Evolutionary conservation across 2,888 invertebrate genomes (phyloP).

Genomic region (Pristionchus mayeri): DNA sequence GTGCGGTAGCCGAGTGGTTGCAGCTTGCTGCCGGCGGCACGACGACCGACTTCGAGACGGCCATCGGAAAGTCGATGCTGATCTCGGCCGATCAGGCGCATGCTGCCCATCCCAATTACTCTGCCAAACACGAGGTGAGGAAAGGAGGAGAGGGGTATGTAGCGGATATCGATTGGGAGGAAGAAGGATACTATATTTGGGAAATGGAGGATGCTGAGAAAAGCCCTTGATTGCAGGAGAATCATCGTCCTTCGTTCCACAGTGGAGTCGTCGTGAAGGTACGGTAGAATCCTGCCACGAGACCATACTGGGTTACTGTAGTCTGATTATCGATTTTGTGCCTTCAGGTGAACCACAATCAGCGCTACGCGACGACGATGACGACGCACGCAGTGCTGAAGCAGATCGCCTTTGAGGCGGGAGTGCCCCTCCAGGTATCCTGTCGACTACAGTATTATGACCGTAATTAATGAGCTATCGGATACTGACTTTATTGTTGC

Average conservation of each 20-base stretch:
- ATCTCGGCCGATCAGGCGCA: constrained; percentile 77
- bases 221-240: constrained; percentile 56
- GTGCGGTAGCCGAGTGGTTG: not conserved
- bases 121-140: constrained; percentile 77
- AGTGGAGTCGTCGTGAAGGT: constrained; percentile 71
- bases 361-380: constrained; percentile 79
- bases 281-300: not conserved
- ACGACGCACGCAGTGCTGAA: constrained; percentile 78
- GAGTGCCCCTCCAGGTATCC: constrained; percentile 78
- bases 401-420: constrained; percentile 77
- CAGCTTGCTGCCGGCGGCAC: constrained; percentile 53
- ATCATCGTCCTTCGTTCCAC: constrained; percentile 71
- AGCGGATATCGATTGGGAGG: not conserved
- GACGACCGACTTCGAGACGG: constrained; percentile 69
- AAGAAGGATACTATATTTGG: not conserved
- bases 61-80: constrained; percentile 78
- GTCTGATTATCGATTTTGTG: not conserved
- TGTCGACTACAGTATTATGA: constrained; percentile 8
- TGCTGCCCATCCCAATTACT: constrained; percentile 79
- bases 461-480: not conserved
- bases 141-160: not conserved
- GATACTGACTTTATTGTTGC: constrained; percentile 50
- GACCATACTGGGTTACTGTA: not conserved
- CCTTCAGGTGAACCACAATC: constrained; percentile 78
- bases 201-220: not conserved